Percentiles rank a stretch among this genome's conserved stretches.
Conservation (phyloP, 1,140 invertebrate species). For the Dinoponera quadriceps region DNA sequence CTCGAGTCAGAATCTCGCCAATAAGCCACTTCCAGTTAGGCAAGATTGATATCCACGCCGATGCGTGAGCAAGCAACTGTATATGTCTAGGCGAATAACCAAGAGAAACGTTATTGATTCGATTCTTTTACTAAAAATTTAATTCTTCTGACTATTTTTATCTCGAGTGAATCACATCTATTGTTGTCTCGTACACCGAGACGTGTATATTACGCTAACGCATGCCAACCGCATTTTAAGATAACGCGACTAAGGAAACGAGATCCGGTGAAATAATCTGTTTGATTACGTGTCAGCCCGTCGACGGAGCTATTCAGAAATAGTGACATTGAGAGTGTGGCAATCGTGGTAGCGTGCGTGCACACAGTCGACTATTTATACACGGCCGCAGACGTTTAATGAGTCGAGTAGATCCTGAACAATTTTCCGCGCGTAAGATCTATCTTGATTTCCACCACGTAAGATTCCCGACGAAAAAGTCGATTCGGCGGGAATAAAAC, state of each 20-base stretch:
- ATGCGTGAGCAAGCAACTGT: background rate
- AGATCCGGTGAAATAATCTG: constrained; percentile 23
- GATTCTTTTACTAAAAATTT: constrained; percentile 9
- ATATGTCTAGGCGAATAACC: too few relatives aligned
- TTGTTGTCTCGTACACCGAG: background rate
- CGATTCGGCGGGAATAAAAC: too few relatives aligned
- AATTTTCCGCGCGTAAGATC: background rate
- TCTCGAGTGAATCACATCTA: background rate
- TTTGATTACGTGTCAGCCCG: constrained; percentile 14
- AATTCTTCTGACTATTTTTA: background rate
- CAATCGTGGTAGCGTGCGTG: constrained; percentile 6
- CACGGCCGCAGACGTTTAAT: constrained; percentile 13
- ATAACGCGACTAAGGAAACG: constrained; percentile 20
- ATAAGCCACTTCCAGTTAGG: constrained; percentile 20
- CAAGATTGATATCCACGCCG: background rate
- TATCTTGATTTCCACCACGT: background rate
- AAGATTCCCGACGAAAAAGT: background rate
- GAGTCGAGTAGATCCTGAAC: constrained; percentile 2
- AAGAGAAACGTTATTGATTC: too few relatives aligned
- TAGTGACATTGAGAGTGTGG: constrained; percentile 38
- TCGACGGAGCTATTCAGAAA: constrained; percentile 33
- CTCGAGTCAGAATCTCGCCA: constrained; percentile 12
- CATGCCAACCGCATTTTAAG: background rate
- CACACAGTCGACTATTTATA: constrained; percentile 24
- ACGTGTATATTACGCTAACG: background rate